Percentiles rank a stretch among this genome's conserved stretches.
Evolutionary conservation across 2,888 invertebrate species (phyloP).

Genomic region (Pollenia angustigena): DNA sequence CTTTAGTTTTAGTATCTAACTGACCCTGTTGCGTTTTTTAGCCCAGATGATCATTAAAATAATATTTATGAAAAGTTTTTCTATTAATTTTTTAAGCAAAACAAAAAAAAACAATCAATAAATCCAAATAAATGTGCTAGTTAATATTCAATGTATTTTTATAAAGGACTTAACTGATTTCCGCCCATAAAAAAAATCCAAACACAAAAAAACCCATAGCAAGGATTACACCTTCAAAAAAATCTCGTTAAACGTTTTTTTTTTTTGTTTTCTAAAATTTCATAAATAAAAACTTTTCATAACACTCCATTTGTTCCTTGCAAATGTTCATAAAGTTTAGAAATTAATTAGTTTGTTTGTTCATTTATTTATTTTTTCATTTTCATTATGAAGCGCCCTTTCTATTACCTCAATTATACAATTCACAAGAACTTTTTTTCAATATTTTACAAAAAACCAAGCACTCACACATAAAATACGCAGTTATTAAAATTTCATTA

Average conservation of each 20-base stretch:
- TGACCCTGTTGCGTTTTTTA: too few species aligned
- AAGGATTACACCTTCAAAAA: constrained; percentile 1
- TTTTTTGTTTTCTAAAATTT: neutral
- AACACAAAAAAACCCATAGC: neutral
- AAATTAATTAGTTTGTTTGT: constrained; percentile 28
- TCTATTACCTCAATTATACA: constrained; percentile 59
- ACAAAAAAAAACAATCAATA: too few species aligned
- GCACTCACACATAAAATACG: constrained; percentile 16
- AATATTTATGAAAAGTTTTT: too few species aligned
- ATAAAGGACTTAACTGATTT: neutral
- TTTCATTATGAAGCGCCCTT: constrained; percentile 18
- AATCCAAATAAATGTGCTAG: too few species aligned
- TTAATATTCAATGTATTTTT: too few species aligned
- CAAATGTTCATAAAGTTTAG: constrained; percentile 9
- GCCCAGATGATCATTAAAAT: too few species aligned
- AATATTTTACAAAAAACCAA: constrained; percentile 16
- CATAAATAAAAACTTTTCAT: constrained; percentile 9
- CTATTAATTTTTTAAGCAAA: too few species aligned
- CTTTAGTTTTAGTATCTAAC: too few species aligned
- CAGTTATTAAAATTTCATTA: constrained; percentile 68
- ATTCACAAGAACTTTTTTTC: constrained; percentile 40
- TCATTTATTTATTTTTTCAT: neutral
- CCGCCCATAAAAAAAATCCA: neutral
- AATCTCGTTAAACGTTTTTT: neutral
- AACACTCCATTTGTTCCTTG: constrained; percentile 31